phyloP scores from a whole-genome alignment of 2,888 invertebrate genomes.

The Blera fallax region DNA sequence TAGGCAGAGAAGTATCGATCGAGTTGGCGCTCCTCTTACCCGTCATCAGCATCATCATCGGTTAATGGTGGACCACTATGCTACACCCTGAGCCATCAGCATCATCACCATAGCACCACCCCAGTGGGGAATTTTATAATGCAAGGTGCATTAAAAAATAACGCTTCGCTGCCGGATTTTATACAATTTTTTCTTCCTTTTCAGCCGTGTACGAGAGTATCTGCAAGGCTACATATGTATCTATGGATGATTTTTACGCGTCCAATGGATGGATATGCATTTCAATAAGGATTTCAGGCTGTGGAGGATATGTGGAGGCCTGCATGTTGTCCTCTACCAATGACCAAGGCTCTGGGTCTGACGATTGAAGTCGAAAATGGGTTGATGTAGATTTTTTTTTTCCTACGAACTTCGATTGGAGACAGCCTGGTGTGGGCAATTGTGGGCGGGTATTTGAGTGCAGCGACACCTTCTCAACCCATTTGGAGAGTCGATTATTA shows the following conservation, averaged over 20 bases:
- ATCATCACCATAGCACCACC: not conserved
- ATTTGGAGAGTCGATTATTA: slow-evolving; percentile 23
- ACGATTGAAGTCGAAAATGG: slow-evolving; percentile 62
- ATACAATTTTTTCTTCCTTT: slow-evolving; percentile 1
- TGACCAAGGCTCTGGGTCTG: slow-evolving; percentile 25
- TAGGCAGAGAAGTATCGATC: slow-evolving; percentile 63
- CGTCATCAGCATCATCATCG: slow-evolving; percentile 32
- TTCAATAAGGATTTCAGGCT: slow-evolving; percentile 3
- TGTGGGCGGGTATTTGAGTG: slow-evolving; percentile 48
- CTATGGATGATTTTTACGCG: slow-evolving; percentile 23
- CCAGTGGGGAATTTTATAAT: slow-evolving; percentile 52
- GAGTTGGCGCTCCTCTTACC: slow-evolving; percentile 15
- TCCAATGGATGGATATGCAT: slow-evolving; percentile 30
- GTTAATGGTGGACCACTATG: slow-evolving; percentile 62
- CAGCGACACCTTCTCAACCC: slow-evolving; percentile 13
- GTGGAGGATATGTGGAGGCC: not conserved
- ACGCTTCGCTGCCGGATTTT: slow-evolving; percentile 56
- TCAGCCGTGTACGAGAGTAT: too few species aligned
- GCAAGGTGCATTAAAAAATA: slow-evolving; percentile 71
- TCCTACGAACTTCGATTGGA: slow-evolving; percentile 20
- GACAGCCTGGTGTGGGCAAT: slow-evolving; percentile 34
- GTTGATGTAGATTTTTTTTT: slow-evolving; percentile 16
- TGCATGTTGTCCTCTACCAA: slow-evolving; percentile 44
- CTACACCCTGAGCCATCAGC: not conserved
- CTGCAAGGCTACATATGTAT: slow-evolving; percentile 6